These are phyloP conservation scores for Muscicapa striata DNA, from an alignment of 2,797 vertebrate genomes.

Conservation along the genomic window DNA sequence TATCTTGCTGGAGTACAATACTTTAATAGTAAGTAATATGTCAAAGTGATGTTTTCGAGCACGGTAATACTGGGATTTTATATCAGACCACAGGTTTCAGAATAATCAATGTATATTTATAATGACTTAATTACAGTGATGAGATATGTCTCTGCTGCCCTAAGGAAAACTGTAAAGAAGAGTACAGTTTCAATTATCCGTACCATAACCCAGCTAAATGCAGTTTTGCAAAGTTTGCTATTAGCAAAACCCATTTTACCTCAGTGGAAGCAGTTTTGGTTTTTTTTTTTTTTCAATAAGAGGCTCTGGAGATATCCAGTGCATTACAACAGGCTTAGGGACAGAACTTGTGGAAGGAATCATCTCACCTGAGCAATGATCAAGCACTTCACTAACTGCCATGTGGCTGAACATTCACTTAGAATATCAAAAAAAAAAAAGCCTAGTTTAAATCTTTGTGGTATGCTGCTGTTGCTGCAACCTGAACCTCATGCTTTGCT, in stretches of 20 bases:
- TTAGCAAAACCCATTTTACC: conserved; percentile 7
- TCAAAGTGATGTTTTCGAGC: background rate
- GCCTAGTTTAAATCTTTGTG: background rate
- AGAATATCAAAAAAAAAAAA: background rate
- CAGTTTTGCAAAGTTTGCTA: conserved; percentile 5
- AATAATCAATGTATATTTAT: conserved; percentile 54
- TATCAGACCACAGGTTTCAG: conserved; percentile 33
- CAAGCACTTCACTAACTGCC: background rate
- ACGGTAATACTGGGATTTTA: background rate
- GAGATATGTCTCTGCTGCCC: conserved; percentile 18
- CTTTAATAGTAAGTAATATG: background rate
- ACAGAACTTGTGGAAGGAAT: background rate
- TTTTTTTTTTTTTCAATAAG: background rate
- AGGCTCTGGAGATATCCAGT: background rate
- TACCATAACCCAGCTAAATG: background rate
- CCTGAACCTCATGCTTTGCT: background rate
- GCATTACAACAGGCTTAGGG: background rate
- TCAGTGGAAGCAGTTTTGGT: background rate
- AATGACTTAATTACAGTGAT: conserved; percentile 58
- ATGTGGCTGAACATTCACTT: background rate
- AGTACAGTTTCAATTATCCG: conserved; percentile 9
- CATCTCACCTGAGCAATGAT: background rate
- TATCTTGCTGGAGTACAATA: background rate
- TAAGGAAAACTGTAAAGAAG: background rate
- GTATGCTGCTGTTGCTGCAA: rapidly evolving